Evolutionary conservation across 2,113 vertebrate genomes (phyloP).

Genomic region (Toxostoma redivivum): DNA sequence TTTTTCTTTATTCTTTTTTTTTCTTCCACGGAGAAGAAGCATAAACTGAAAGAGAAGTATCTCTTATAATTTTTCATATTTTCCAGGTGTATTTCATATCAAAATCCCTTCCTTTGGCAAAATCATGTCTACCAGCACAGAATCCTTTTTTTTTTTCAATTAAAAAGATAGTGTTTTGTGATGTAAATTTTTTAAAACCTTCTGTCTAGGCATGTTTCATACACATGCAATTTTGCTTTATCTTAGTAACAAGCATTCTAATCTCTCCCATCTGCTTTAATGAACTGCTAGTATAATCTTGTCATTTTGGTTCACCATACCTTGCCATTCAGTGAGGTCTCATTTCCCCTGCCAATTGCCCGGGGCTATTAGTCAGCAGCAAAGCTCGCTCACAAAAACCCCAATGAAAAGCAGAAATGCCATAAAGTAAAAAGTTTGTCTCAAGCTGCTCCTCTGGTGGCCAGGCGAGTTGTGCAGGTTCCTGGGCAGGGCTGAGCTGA

Average conservation of each 20-base stretch:
- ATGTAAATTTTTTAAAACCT: background rate
- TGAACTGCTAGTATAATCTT: slow-evolving; percentile 61
- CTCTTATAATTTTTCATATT: background rate
- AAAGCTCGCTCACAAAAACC: background rate
- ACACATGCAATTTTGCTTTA: slow-evolving; percentile 35
- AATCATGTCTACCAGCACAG: background rate
- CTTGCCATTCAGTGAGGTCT: slow-evolving; percentile 9
- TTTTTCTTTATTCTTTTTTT: background rate
- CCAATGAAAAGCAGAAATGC: background rate
- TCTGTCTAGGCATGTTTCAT: slow-evolving; percentile 18
- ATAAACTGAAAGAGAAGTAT: background rate
- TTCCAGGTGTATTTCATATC: background rate
- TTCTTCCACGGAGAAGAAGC: background rate
- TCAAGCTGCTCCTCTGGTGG: background rate
- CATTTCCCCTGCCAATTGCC: slow-evolving; percentile 42
- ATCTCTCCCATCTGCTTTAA: slow-evolving; percentile 55
- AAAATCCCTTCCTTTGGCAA: background rate
- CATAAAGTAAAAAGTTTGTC: background rate
- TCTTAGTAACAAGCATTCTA: slow-evolving; percentile 30
- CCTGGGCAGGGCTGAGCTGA: background rate
- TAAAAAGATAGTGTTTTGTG: background rate
- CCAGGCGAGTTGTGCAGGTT: background rate
- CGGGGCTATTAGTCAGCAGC: slow-evolving; percentile 23
- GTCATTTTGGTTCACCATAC: slow-evolving; percentile 20
- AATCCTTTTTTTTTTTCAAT: background rate